Evolutionary conservation across 2,113 vertebrate species (phyloP), one percentile per base, ranked within the genome.

Genomic region (Hippocampus comes): DNA sequence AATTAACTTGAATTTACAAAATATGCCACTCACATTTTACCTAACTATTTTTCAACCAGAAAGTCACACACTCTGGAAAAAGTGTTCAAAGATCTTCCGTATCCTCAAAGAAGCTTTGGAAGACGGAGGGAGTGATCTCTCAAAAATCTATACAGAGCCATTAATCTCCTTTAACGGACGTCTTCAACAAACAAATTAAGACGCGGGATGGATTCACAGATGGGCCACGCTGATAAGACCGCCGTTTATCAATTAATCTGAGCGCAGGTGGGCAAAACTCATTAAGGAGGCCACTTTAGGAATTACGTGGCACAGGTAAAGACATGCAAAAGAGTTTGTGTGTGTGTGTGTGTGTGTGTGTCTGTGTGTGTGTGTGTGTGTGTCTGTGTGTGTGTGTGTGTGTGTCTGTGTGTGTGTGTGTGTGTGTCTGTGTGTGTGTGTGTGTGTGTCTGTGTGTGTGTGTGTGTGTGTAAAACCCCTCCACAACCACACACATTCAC

Each of bases 121-220:
- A 21, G 23, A 12, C 34, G 34, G 38, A 57, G 25, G 64, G 74
- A 66, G 71, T 38, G 2, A 72, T 61, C 67, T 77, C 76, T 83
- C 84, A 76, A 85, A 86, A 84, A 90, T 86, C 89, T 89, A 83
- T 87, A 86, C 74, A 67, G 72, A 1, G 59, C 59, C 78, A 82
- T 87, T 90, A 90, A 92, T 92, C 87, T 90, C 82, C 88, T 91
- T 92, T 87, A 91, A 90, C 82, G 82, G 84, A 86, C 78, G 80
- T 90, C 84, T 86, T 90, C 82, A 82, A 91, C 90, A 93, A 93
- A 92, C 92, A 93, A 92, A 93, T 91, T 88, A 90, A 34, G 84
- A 76, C 88, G 77, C 83, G 88, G 86, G 84, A 82, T 71, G 83
- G 89, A 90, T 90, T 93, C 91, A 90, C 76, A 82, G 89, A 93